Base-by-base conservation (phyloP, 1,140 invertebrate genomes). In the Atta colombica region DNA sequence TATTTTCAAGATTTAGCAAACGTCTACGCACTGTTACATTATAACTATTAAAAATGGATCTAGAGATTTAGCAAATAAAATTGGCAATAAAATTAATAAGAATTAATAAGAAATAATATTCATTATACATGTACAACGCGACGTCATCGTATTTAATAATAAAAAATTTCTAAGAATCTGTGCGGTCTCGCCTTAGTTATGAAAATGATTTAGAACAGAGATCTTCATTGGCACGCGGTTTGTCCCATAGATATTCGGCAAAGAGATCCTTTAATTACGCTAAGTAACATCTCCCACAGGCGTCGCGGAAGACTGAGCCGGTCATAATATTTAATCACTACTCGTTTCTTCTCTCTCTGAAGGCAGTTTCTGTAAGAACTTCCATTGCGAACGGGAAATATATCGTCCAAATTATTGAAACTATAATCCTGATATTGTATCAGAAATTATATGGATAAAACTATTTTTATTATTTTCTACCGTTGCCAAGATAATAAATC, bases 291-390 rank as follows among this genome's bases (percentile, higher is more conserved):
- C 92, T 93, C 94, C 92, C 85, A 86, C 88, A 92, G 91, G 90
- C 85, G 85, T 91, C 31, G 66, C 77, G 68, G 86, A 89, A 91
- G 89, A 93, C 93, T 93, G 91, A 93, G 93, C 93, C 92, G 94
- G 94, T 95, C 94, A 95, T 95, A 95, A 95, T 95, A 95, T 95
- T 95, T 95, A 95, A 95, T 95, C 94, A 94, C 94, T 91, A 94
- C 91, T 94, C 94, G 93, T 94, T 94, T 93, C 93, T 93, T 94
- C 91, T 89, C 88, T 90, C 92, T 81, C 77, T 12, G 10, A 53
- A 61, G 49, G 53, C 53, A 72, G 31, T 45, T 55, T 65, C 60
- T 49, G 68, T 60, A 81, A 88, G 77, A 86, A 89, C 63, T 90
- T 91, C 77, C 77, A 39, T 61, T n/a, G 68, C n/a, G 28, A 63